A percentile compares a stretch with the other conserved stretches of the same genome.
Evolutionary conservation across 2,113 vertebrate genomes (phyloP).

Genomic region (Aythya baeri): DNA sequence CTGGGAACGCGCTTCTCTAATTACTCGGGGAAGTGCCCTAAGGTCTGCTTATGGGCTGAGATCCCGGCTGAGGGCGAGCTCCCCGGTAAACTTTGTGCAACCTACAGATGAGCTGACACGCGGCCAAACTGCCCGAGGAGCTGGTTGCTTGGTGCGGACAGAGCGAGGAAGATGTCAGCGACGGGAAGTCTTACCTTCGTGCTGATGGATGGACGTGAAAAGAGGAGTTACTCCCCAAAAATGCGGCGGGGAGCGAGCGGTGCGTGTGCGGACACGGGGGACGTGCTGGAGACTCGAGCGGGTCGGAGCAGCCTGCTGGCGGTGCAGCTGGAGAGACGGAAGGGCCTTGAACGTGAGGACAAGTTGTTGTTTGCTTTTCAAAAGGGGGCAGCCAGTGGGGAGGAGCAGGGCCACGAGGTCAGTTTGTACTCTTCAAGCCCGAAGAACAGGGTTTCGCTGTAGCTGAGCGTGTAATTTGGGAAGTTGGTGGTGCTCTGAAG

Average conservation of each 20-base stretch:
- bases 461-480: background rate
- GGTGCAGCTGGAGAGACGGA: background rate
- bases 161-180: background rate
- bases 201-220: background rate
- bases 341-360: background rate
- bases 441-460: background rate
- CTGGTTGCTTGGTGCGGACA: too few relatives aligned
- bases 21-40: fast-evolving
- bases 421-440: background rate
- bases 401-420: background rate
- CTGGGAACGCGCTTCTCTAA: fast-evolving
- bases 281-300: background rate
- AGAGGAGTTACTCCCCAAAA: background rate
- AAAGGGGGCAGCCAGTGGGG: background rate
- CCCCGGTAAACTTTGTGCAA: background rate
- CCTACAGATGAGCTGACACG: fast-evolving
- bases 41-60: background rate
- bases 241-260: fast-evolving
- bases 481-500: background rate
- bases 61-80: background rate
- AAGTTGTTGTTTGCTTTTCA: background rate
- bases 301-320: fast-evolving
- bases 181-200: background rate
- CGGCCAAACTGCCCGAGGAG: background rate
- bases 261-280: fast-evolving